These are phyloP conservation scores for Oncorhynchus kisutch DNA, from an alignment of 2,113 vertebrate species.

Conservation along the genomic window DNA sequence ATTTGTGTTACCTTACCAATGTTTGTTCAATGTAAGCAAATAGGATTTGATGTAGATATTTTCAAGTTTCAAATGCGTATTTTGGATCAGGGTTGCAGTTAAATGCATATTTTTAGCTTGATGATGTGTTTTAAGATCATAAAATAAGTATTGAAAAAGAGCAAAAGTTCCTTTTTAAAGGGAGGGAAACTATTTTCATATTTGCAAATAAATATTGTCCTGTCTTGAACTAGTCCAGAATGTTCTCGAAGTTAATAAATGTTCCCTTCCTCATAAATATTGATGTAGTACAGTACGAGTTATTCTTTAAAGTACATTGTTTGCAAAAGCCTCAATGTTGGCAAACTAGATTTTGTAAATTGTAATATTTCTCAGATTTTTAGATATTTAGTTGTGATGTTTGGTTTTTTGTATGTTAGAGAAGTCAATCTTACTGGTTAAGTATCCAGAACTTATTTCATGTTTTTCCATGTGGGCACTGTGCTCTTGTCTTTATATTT, in stretches of 20 bases:
- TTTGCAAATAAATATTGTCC: background rate
- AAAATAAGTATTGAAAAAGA: slow-evolving; percentile 3
- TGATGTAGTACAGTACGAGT: background rate
- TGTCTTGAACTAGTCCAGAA: background rate
- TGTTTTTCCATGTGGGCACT: background rate
- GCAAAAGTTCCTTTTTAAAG: slow-evolving; percentile 34
- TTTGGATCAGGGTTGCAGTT: background rate
- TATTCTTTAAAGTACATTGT: background rate
- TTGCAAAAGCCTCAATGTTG: background rate
- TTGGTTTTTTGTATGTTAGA: too few relatives aligned
- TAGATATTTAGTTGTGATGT: background rate
- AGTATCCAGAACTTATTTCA: background rate
- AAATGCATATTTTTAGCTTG: background rate
- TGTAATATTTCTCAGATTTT: background rate
- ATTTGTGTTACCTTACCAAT: background rate
- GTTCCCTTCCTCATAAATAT: too few relatives aligned
- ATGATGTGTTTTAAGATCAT: slow-evolving; percentile 13
- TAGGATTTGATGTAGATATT: background rate
- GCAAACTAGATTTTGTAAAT: background rate
- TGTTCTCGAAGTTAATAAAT: too few relatives aligned
- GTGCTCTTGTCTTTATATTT: background rate
- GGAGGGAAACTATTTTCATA: slow-evolving; percentile 10
- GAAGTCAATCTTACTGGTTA: background rate
- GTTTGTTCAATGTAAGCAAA: too few relatives aligned
- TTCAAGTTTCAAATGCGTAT: background rate